Evolutionary conservation across 1,140 invertebrate genomes (phyloP).

Genomic region (Drosophila arawakana): DNA sequence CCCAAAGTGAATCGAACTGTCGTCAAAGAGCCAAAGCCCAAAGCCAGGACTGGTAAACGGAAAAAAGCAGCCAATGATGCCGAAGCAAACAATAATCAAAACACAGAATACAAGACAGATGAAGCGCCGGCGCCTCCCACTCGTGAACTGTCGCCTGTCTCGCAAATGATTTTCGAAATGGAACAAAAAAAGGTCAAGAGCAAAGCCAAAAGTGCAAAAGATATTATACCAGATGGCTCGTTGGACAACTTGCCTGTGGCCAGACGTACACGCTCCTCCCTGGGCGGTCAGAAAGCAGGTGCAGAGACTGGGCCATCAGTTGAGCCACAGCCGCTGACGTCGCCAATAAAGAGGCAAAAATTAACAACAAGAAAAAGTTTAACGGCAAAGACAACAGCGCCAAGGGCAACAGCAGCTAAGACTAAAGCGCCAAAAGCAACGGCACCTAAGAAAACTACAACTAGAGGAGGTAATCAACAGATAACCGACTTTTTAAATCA

Average conservation of each 20-base stretch:
- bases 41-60: not conserved
- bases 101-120: not conserved
- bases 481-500: not conserved
- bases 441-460: not conserved
- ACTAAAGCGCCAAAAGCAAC: not conserved
- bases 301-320: no score
- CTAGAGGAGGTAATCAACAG: not conserved
- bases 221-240: not conserved
- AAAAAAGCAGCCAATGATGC: not conserved
- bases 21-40: not conserved
- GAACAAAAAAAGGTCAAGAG: slow-evolving; percentile 11
- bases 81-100: not conserved
- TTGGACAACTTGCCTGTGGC: slow-evolving; percentile 37
- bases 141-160: slow-evolving; percentile 48
- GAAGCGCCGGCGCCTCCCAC: not conserved
- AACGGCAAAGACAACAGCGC: not conserved
- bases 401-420: not conserved
- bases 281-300: not conserved
- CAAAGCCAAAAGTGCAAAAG: not conserved
- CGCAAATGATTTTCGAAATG: slow-evolving; percentile 58
- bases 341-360: slow-evolving; percentile 23
- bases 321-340: not conserved
- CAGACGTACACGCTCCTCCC: slow-evolving; percentile 44
- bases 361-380: not conserved
- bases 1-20: no score